These are phyloP conservation scores for Xiphophorus maculatus DNA, from an alignment of 2,113 vertebrate species.

Conservation along the genomic window DNA sequence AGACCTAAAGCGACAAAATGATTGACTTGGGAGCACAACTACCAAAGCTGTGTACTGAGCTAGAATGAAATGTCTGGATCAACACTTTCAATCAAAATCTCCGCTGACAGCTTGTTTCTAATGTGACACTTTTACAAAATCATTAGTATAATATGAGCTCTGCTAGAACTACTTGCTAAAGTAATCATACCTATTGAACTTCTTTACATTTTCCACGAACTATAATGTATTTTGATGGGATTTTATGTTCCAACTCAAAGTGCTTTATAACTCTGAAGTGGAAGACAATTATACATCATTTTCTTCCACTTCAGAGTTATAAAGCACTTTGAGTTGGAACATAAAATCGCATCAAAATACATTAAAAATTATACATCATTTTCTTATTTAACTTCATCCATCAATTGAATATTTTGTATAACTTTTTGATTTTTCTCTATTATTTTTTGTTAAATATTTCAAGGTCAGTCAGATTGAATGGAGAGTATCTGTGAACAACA, in stretches of 20 bases:
- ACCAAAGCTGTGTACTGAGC: conserved; percentile 21
- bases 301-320: too few species aligned
- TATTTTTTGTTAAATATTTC: neutral
- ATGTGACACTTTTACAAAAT: conserved; percentile 18
- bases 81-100: conserved; percentile 49
- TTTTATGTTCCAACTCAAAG: neutral
- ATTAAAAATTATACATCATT: too few species aligned
- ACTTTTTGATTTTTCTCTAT: neutral
- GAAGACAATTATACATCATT: too few species aligned
- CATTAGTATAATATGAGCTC: conserved; percentile 47
- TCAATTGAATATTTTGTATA: too few species aligned
- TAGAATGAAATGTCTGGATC: conserved; percentile 41
- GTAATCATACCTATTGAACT: neutral
- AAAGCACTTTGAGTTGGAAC: neutral
- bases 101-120: conserved; percentile 47
- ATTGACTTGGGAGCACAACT: conserved; percentile 45
- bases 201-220: conserved; percentile 17
- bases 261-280: neutral
- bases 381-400: too few species aligned
- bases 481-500: too few species aligned
- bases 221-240: neutral
- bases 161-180: neutral
- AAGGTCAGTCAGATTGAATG: neutral
- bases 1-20: conserved; percentile 53
- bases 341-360: neutral